These are phyloP conservation scores for Rafetus swinhoei DNA, from an alignment of 2,113 vertebrate genomes.

Conservation along the genomic window DNA sequence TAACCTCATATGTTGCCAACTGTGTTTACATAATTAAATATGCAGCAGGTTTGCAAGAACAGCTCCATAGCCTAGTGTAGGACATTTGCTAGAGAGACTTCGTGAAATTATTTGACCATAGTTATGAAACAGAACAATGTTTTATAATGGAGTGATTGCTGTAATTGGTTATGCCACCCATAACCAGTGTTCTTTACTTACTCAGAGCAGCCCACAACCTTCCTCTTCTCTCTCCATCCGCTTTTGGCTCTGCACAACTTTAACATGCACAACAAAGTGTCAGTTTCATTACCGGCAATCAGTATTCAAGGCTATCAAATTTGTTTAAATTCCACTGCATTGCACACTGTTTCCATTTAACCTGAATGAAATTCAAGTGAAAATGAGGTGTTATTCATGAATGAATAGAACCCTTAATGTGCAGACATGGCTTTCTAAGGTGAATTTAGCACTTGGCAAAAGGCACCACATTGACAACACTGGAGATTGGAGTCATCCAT, in stretches of 20 bases:
- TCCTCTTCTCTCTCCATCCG: conserved; percentile 25
- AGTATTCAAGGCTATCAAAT: conserved; percentile 76
- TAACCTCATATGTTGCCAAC: too few species aligned
- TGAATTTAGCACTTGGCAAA: conserved; percentile 64
- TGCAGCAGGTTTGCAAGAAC: too few species aligned
- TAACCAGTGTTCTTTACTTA: background rate
- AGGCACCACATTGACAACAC: conserved; percentile 50
- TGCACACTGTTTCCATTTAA: conserved; percentile 74
- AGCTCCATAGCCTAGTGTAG: too few species aligned
- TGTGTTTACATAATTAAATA: too few species aligned
- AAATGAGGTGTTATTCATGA: conserved; percentile 75
- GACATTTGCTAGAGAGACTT: too few species aligned
- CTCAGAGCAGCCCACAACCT: conserved; percentile 39
- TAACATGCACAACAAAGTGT: conserved; percentile 70
- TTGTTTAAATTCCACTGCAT: conserved; percentile 73
- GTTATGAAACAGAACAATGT: background rate
- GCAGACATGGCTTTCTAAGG: conserved; percentile 57
- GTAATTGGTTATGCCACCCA: conserved; percentile 27
- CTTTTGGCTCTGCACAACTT: conserved; percentile 66
- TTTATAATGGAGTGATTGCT: conserved; percentile 6
- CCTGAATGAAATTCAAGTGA: conserved; percentile 77
- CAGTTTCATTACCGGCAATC: conserved; percentile 73
- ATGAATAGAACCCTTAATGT: conserved; percentile 67
- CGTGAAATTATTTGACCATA: fast-evolving
- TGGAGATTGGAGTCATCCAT: conserved; percentile 25